Conservation (phyloP, 2,888 invertebrate species). For the Xiphydria camelus region DNA sequence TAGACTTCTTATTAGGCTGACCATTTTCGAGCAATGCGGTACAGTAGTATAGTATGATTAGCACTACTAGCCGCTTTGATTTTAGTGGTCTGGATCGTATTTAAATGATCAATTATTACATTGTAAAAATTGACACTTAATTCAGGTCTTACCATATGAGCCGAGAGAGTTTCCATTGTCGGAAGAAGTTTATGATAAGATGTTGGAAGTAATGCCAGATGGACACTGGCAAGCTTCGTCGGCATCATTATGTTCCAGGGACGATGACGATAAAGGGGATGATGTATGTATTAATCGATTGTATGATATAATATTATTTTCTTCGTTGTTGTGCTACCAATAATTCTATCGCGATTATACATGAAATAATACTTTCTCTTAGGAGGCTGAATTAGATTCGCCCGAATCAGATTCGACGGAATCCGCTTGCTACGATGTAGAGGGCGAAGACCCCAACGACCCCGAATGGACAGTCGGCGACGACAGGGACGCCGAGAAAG, state of each 20-base stretch:
- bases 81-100: not conserved
- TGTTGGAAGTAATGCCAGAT: slow-evolving; percentile 72
- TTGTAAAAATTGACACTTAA: not conserved
- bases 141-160: slow-evolving; percentile 75
- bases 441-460: slow-evolving; percentile 79
- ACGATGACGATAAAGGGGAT: slow-evolving; percentile 47
- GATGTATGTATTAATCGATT: slow-evolving; percentile 52
- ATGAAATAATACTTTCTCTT: slow-evolving; percentile 15
- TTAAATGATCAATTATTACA: not conserved
- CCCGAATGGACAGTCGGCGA: slow-evolving; percentile 75
- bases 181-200: slow-evolving; percentile 70
- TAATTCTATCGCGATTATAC: no score
- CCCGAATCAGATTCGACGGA: slow-evolving; percentile 59
- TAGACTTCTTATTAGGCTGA: no score
- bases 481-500: slow-evolving; percentile 56
- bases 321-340: no score
- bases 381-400: slow-evolving; percentile 60
- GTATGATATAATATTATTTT: not conserved
- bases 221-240: slow-evolving; percentile 60
- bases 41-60: no score
- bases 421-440: slow-evolving; percentile 66
- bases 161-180: slow-evolving; percentile 74
- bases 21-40: no score
- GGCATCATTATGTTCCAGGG: slow-evolving; percentile 46
- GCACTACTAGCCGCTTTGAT: no score